A percentile compares a stretch with the other conserved stretches of the same genome.
Conservation (phyloP, 1,140 invertebrate species). For the Drosophila watanabei region DNA sequence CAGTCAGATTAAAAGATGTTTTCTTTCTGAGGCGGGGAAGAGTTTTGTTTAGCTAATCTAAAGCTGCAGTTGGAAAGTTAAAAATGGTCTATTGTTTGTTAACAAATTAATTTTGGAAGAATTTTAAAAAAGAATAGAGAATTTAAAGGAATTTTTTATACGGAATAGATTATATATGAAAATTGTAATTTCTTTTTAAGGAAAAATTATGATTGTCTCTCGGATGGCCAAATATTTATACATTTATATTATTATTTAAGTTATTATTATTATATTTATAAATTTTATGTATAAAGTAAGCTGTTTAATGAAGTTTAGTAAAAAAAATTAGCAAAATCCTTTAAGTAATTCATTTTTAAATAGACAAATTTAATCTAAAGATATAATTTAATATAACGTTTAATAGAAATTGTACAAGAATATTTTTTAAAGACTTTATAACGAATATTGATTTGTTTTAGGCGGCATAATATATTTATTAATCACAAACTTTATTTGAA, state of each 20-base stretch:
- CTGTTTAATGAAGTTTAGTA: background rate
- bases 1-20: conserved; percentile 37
- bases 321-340: background rate
- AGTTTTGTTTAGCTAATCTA: conserved; percentile 12
- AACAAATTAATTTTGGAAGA: background rate
- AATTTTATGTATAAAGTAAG: background rate
- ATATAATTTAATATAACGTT: background rate
- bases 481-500: background rate
- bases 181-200: background rate
- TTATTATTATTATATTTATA: too few species aligned
- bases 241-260: too few species aligned
- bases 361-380: background rate
- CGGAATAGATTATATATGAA: background rate
- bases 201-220: background rate
- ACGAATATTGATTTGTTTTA: background rate
- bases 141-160: background rate
- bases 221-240: too few species aligned
- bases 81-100: background rate
- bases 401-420: background rate
- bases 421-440: accelerated
- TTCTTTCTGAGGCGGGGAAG: background rate
- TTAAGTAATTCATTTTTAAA: background rate
- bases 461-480: background rate
- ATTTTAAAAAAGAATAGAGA: background rate
- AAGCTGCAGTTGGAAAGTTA: conserved; percentile 4